These are phyloP conservation scores for Sarcophaga variegata DNA, from an alignment of 2,888 invertebrate species.

Conservation along the genomic window DNA sequence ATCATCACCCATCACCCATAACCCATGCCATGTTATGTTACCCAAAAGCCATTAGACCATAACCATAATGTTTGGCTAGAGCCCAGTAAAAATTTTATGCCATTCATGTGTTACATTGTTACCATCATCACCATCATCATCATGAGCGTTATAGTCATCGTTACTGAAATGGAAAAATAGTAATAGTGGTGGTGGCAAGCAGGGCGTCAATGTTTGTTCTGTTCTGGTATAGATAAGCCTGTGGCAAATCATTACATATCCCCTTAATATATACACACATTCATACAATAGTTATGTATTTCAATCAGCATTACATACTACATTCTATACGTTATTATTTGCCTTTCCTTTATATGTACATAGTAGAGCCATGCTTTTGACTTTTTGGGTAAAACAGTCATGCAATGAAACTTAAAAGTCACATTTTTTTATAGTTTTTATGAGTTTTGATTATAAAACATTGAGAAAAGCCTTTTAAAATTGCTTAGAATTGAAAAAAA, in stretches of 20 bases:
- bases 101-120: neutral
- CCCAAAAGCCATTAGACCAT: neutral
- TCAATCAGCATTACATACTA: too few relatives aligned
- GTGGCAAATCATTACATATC: conserved; percentile 78
- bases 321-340: too few relatives aligned
- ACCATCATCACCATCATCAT: neutral
- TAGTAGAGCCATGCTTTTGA: too few relatives aligned
- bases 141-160: too few relatives aligned
- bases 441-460: too few relatives aligned
- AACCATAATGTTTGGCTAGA: conserved; percentile 11
- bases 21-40: neutral
- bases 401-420: too few relatives aligned
- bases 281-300: neutral
- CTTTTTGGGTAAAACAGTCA: too few relatives aligned
- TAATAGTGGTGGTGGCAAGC: conserved; percentile 32
- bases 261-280: conserved; percentile 27
- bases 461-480: too few relatives aligned
- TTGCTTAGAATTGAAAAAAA: too few relatives aligned
- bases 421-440: too few relatives aligned
- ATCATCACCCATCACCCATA: conserved; percentile 13
- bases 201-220: conserved; percentile 81
- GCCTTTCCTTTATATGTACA: too few relatives aligned
- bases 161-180: too few relatives aligned
- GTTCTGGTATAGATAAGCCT: conserved; percentile 80
- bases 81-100: neutral